Conservation (phyloP, 2,888 invertebrate genomes). For the Ectemnius cavifrons region DNA sequence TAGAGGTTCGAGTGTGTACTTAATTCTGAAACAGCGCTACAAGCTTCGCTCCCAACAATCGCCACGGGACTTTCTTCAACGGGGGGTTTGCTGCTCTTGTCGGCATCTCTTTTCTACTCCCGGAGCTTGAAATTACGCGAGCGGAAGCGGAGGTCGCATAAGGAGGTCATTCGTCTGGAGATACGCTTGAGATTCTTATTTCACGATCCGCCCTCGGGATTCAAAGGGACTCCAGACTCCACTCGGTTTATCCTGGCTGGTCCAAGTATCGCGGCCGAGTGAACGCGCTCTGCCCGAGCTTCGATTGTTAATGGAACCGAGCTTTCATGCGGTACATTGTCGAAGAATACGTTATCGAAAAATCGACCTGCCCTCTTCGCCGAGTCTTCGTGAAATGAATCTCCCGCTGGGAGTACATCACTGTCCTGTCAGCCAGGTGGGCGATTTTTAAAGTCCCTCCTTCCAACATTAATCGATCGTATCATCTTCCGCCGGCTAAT, state of each 20-base stretch:
- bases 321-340: neutral
- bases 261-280: neutral
- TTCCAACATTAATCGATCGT: no score
- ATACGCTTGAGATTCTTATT: conserved; percentile 8
- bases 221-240: neutral
- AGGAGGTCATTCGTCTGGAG: conserved; percentile 10
- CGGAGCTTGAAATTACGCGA: neutral
- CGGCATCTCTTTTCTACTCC: neutral
- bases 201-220: neutral
- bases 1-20: no score
- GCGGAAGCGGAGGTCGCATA: neutral
- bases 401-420: neutral
- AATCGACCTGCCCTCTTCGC: neutral
- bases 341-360: conserved; percentile 1
- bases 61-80: no score
- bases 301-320: conserved; percentile 4
- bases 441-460: no score
- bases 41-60: no score
- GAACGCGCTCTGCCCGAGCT: neutral
- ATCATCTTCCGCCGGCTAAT: no score
- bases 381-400: neutral
- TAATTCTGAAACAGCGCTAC: no score
- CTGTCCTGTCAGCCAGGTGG: no score
- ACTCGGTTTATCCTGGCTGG: conserved; percentile 2
- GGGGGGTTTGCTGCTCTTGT: no score